Evolutionary conservation across 2,888 invertebrate genomes (phyloP).

Genomic region (Capitulum mitella): DNA sequence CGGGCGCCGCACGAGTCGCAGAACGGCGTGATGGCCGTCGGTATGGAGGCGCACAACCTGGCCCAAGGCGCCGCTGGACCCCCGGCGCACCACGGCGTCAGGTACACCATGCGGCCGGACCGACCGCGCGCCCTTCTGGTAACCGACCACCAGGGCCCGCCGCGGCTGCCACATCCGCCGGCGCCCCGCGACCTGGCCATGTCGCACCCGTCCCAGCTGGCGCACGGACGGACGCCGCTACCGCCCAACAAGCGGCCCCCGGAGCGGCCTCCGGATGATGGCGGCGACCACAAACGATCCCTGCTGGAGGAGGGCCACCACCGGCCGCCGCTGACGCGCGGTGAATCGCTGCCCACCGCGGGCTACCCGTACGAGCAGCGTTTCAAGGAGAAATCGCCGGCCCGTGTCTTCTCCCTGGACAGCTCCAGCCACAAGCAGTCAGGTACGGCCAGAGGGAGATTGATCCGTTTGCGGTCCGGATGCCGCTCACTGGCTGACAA

Average conservation of each 20-base stretch:
- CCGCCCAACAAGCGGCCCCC: constrained; percentile 30
- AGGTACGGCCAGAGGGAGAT: background rate
- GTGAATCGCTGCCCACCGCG: constrained; percentile 83
- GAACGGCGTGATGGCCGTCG: constrained; percentile 44
- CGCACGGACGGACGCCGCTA: constrained; percentile 34
- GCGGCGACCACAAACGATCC: constrained; percentile 49
- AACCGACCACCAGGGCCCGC: constrained; percentile 31
- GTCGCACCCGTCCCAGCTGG: constrained; percentile 33
- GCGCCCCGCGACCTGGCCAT: constrained; percentile 31
- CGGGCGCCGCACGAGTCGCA: constrained; percentile 44
- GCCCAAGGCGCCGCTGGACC: constrained; percentile 33
- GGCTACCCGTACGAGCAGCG: constrained; percentile 69
- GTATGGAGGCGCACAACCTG: constrained; percentile 40
- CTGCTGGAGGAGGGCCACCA: constrained; percentile 48
- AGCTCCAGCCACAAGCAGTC: background rate
- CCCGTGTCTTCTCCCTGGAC: constrained; percentile 88
- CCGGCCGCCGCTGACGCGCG: constrained; percentile 78
- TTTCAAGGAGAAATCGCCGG: constrained; percentile 58
- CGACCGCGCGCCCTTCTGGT: constrained; percentile 32
- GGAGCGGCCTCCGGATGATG: constrained; percentile 50
- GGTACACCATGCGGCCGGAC: constrained; percentile 32
- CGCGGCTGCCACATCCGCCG: constrained; percentile 31
- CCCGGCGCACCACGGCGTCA: constrained; percentile 32
- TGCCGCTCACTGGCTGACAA: no score
- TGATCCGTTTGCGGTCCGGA: no score